phyloP scores from a whole-genome alignment of 2,888 invertebrate genomes.

The Lepeophtheirus nordmannii region DNA sequence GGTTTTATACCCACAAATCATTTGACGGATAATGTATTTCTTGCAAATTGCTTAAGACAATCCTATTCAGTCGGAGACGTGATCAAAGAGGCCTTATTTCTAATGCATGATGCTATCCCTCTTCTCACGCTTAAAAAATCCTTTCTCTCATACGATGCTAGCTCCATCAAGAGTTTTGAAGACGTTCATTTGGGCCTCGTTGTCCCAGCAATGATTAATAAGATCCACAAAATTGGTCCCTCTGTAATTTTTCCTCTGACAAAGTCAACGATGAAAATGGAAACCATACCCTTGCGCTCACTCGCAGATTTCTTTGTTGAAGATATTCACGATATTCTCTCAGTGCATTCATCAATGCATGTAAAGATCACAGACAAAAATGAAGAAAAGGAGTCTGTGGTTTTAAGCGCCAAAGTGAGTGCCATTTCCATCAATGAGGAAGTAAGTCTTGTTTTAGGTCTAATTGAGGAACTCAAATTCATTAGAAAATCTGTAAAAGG shows the following conservation, averaged over 20 bases:
- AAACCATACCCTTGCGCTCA: not conserved
- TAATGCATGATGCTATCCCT: constrained; percentile 17
- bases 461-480: not conserved
- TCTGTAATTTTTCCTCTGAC: not conserved
- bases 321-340: constrained; percentile 1
- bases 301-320: constrained; percentile 11
- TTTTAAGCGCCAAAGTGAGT: not conserved
- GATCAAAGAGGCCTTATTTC: constrained; percentile 10
- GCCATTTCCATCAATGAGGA: not conserved
- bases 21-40: constrained; percentile 12
- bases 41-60: constrained; percentile 2
- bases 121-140: constrained; percentile 16
- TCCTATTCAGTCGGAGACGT: constrained; percentile 8
- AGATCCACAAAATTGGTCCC: constrained; percentile 6
- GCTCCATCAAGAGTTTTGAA: not conserved
- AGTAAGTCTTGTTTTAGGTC: not conserved
- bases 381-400: not conserved
- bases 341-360: not conserved
- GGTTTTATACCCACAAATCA: constrained; percentile 18
- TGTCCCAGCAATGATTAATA: not conserved
- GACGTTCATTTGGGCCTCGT: constrained; percentile 13
- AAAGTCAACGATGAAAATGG: not conserved
- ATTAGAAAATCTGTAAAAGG: not conserved
- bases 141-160: constrained; percentile 3
- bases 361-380: constrained; percentile 8